A percentile compares a stretch with the other conserved stretches of the same genome.
Evolutionary conservation across 2,113 vertebrate species (phyloP).

Genomic region (Dipodomys stephensi): DNA sequence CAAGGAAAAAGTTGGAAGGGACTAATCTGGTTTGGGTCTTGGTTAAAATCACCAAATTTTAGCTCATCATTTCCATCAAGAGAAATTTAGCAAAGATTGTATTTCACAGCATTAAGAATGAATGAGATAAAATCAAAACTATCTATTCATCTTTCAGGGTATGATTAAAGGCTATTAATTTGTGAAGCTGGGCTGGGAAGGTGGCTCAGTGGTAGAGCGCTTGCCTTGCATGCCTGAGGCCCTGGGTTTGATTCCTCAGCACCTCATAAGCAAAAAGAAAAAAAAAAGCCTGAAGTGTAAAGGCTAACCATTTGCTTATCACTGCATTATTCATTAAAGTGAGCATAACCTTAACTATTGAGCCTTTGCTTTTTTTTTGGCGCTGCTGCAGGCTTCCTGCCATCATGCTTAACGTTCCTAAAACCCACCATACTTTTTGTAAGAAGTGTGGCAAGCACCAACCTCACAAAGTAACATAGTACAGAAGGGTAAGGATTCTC

Average conservation of each 20-base stretch:
- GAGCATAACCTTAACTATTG: not conserved
- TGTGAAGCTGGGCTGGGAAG: not conserved
- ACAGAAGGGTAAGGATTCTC: too few species aligned
- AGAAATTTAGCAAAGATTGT: conserved; percentile 42
- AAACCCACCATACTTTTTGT: too few species aligned
- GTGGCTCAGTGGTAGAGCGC: too few species aligned
- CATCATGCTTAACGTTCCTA: too few species aligned
- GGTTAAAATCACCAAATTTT: conserved; percentile 41
- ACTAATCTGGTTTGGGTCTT: not conserved
- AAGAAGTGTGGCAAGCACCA: too few species aligned
- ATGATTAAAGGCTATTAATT: conserved; percentile 58
- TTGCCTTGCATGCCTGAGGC: too few species aligned
- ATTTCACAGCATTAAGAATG: conserved; percentile 59
- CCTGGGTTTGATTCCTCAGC: too few species aligned
- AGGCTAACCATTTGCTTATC: not conserved
- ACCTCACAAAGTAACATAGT: too few species aligned
- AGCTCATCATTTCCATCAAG: not conserved
- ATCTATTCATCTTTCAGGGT: conserved; percentile 51
- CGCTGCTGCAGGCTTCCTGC: too few species aligned
- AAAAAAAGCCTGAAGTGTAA: not conserved
- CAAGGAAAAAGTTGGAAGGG: not conserved
- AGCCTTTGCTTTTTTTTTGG: not conserved
- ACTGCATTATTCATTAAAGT: conserved; percentile 1
- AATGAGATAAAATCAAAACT: conserved; percentile 52
- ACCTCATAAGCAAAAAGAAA: too few species aligned